A percentile compares a stretch with the other conserved stretches of the same genome.
Evolutionary conservation across 2,113 vertebrate genomes (phyloP).

Genomic region (Ameiurus melas): DNA sequence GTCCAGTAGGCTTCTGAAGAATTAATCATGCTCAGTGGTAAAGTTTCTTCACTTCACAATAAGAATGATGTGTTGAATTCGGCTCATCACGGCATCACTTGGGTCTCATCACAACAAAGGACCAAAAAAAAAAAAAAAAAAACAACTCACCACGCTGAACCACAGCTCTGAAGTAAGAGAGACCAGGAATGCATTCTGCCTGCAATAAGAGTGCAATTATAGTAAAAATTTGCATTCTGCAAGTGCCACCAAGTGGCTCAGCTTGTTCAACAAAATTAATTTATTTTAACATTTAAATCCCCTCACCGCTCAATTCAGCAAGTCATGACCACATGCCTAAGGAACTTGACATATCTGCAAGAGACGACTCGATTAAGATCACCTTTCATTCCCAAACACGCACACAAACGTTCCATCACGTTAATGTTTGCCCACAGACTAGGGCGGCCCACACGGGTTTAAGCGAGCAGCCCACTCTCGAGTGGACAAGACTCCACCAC

Average conservation of each 20-base stretch:
- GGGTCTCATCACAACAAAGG: not conserved
- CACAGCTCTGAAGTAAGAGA: not conserved
- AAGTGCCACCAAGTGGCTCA: not conserved
- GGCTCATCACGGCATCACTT: constrained; percentile 31
- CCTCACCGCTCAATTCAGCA: not conserved
- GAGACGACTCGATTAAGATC: not conserved
- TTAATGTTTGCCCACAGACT: constrained; percentile 65
- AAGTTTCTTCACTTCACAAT: constrained; percentile 43
- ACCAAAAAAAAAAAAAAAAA: too few relatives aligned
- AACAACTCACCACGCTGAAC: not conserved
- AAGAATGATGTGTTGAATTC: constrained; percentile 66
- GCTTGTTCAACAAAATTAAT: constrained; percentile 37
- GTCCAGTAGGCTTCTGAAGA: not conserved
- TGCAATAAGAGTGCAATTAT: not conserved
- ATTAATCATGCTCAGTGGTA: constrained; percentile 22
- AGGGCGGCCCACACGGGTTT: constrained; percentile 58
- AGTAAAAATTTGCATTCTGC: not conserved
- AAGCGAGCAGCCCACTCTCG: constrained; percentile 69
- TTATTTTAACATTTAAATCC: too few relatives aligned
- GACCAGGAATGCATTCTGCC: not conserved
- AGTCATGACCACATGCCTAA: not conserved
- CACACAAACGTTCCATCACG: not conserved
- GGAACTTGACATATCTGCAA: not conserved
- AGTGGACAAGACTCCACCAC: constrained; percentile 52
- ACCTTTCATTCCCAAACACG: not conserved